Evolutionary conservation across 2,113 vertebrate genomes (phyloP).

Genomic region (Labeo catla): DNA sequence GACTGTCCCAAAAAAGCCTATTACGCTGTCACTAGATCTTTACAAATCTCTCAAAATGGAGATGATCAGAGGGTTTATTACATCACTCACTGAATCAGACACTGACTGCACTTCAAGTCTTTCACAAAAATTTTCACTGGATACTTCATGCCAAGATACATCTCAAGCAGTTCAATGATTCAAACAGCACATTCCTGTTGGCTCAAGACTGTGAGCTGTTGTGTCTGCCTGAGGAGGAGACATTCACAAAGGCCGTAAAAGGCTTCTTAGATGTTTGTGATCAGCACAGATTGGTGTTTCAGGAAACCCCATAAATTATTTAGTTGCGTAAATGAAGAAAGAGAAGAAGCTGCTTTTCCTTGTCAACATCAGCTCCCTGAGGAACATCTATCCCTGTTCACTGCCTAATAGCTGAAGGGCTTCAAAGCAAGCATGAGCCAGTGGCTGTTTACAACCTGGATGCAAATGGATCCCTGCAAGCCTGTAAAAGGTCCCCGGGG

Average conservation of each 20-base stretch:
- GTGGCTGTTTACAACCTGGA: conserved; percentile 27
- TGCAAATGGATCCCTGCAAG: conserved; percentile 35
- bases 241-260: conserved; percentile 44
- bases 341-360: conserved; percentile 28
- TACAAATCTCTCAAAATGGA: background rate
- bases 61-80: background rate
- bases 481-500: conserved; percentile 23
- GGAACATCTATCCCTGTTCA: conserved; percentile 32
- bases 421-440: conserved; percentile 29
- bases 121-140: background rate
- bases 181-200: background rate
- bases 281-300: conserved; percentile 55
- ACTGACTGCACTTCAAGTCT: background rate
- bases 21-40: background rate
- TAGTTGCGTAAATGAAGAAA: conserved; percentile 49
- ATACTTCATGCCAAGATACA: background rate
- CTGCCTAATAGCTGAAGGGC: conserved; percentile 37
- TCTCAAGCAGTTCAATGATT: background rate
- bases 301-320: conserved; percentile 67
- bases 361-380: conserved; percentile 53
- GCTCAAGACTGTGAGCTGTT: background rate
- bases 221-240: background rate
- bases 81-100: background rate
- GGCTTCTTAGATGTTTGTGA: conserved; percentile 55
- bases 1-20: background rate